Percentiles rank a stretch among this genome's conserved stretches.
Conservation (phyloP, 2,113 vertebrate species). For the Toxotes jaculatrix region DNA sequence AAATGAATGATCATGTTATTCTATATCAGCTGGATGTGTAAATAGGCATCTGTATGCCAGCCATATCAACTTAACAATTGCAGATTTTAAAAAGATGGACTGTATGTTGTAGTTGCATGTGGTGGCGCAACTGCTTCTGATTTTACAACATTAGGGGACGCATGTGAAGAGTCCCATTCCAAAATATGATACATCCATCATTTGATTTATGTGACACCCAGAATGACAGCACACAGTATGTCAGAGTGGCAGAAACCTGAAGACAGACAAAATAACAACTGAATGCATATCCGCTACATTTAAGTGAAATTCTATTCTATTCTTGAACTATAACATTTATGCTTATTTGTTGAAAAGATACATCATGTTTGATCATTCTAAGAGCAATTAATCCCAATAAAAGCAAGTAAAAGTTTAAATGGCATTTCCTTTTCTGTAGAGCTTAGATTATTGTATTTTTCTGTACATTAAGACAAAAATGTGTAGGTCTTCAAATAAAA, state of each 20-base stretch:
- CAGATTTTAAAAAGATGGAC: background rate
- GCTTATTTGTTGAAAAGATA: background rate
- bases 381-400: background rate
- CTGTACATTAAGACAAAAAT: background rate
- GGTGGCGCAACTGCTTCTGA: background rate
- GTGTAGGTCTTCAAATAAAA: slow-evolving; percentile 24
- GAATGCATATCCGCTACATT: too few species aligned
- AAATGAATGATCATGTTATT: background rate
- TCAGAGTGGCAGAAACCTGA: too few species aligned
- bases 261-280: too few species aligned
- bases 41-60: too few species aligned
- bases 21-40: background rate
- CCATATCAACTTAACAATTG: too few species aligned
- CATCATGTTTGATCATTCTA: background rate
- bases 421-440: background rate
- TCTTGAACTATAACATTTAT: too few species aligned
- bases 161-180: background rate
- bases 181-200: slow-evolving; percentile 7
- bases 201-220: background rate
- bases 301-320: too few species aligned
- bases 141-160: background rate
- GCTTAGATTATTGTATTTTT: slow-evolving; percentile 9
- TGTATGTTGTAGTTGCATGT: background rate
- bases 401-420: background rate
- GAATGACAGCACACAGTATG: too few species aligned